Base-by-base conservation (phyloP, 1,140 invertebrate genomes). In the Bathynomus jamesi region DNA sequence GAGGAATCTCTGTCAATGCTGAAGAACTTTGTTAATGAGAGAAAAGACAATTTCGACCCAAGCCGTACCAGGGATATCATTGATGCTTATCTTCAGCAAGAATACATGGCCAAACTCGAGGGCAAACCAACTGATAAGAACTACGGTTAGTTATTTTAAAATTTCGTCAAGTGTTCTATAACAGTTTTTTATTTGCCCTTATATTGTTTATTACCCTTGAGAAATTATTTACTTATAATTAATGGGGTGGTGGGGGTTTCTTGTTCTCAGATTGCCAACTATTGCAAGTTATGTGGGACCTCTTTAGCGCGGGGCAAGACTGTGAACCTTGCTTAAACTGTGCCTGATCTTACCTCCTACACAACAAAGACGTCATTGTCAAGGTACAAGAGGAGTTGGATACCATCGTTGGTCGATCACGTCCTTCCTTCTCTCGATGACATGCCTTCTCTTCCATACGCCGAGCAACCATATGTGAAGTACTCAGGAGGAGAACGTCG, bases 241-340 rank as follows among this genome's bases (percentile, higher is more conserved):
- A n/a, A n/a, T n/a, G n/a, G n/a, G n/a, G n/a, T n/a, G n/a, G n/a
- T n/a, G n/a, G n/a, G n/a, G n/a, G n/a, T n/a, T n/a, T n/a, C n/a
- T n/a, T n/a, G n/a, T n/a, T n/a, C n/a, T 53, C 81, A 92, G 92
- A 95, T 85, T 86, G 91, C 32, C 93, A 96, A 82, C 86, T 96
- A 72, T 90, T 94, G 74, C 93, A 95, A 83, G 91, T 95, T 32
- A 88, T 95, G 75, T 91, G 90, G 3, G 94, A 96, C 80, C 83
- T 98, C 24, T 97, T 95, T 84, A 90, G 91, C 0, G 94, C 93
- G 72, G 94, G 94, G 7, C 93, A 95, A 87, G 95, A 0, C 93
- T 95, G 27, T 94, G 95, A 76, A 94, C 90, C 0, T 92, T 94
- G 0, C 81, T 98, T 0, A 85, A 92, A 62, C 97, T 94, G 93